Base-by-base conservation (phyloP, 2,797 vertebrate species). In the Pangasius mekongensis region DNA sequence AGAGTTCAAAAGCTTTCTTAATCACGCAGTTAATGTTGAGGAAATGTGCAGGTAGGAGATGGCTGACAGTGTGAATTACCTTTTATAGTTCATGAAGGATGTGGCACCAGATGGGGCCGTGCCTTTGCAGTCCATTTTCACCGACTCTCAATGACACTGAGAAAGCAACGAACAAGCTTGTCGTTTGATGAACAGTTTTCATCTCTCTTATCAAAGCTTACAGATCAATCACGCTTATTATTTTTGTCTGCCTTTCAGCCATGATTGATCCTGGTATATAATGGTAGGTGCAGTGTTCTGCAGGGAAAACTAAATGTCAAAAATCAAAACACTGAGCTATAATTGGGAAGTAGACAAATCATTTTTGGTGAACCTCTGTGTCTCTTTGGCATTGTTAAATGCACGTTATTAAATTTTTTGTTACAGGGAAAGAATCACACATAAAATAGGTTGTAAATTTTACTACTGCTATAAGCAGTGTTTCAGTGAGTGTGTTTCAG, bases 1-100 rank as follows among this genome's bases (percentile, higher is more conserved):
- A 94, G 93, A 91, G 93, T 91, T 62, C 39, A 71, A 95, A 95
- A 95, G 92, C 94, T 93, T 94, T 95, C 95, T 95, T 96, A 96
- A 96, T 95, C 94, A 90, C 86, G 89, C 91, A 89, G 94, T 95
- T 96, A 96, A 96, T 94, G 95, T 95, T 93, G 93, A 93, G 92
- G 94, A 95, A 95, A 95, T 91, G 94, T 89, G 78, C 24, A 6
- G n/a, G 66, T 71, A 58, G 89, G 88, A 94, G 94, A 95, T 80
- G 90, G 89, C 90, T 91, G 92, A 91, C 91, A 91, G 92, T 67
- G 95, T 90, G 93, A 95, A 95, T 95, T 92, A 94, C 92, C 92
- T 89, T 92, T 90, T 89, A 90, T 84, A 87, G 86, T 94, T 92
- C 89, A 85, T 92, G 93, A 94, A 91, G 92, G 91, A 95, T 93